Conservation (phyloP, 2,113 vertebrate species). For the Rhadina sibilatrix region DNA sequence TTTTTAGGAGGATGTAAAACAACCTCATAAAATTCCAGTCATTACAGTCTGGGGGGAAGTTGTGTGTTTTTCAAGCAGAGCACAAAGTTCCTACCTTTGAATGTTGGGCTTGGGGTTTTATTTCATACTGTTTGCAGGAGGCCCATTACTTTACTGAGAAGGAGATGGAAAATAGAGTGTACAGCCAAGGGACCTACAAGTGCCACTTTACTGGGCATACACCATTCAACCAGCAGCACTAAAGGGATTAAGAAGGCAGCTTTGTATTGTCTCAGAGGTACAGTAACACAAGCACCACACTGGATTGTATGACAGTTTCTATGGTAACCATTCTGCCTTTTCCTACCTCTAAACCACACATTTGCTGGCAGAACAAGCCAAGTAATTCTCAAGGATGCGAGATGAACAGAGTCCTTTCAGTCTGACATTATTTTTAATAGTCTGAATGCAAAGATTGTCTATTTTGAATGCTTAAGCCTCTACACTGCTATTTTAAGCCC, state of each 20-base stretch:
- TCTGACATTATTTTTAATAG: not conserved
- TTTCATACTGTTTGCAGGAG: not conserved
- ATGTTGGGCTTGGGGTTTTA: not conserved
- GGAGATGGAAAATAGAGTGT: slow-evolving; percentile 1
- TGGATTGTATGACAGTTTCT: slow-evolving; percentile 53
- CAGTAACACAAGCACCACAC: slow-evolving; percentile 21
- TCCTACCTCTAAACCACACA: not conserved
- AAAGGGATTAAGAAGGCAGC: slow-evolving; percentile 51
- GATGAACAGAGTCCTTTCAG: not conserved
- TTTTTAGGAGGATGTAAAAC: not conserved
- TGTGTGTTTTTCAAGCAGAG: slow-evolving; percentile 17
- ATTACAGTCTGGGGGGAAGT: not conserved
- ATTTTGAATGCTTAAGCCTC: not conserved
- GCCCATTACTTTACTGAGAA: not conserved
- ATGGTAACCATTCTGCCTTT: slow-evolving; percentile 41
- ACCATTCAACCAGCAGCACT: slow-evolving; percentile 48
- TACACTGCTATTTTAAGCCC: not conserved
- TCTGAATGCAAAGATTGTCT: not conserved
- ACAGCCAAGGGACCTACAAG: slow-evolving; percentile 28
- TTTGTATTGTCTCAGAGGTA: slow-evolving; percentile 52
- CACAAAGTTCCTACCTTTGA: not conserved
- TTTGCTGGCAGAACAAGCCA: not conserved
- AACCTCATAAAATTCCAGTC: not conserved
- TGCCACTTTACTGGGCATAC: slow-evolving; percentile 37
- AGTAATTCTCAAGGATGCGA: slow-evolving; percentile 2